Evolutionary conservation across 2,888 invertebrate species (phyloP), one percentile per base, ranked within the genome.

Genomic region (Beris chalybata): DNA sequence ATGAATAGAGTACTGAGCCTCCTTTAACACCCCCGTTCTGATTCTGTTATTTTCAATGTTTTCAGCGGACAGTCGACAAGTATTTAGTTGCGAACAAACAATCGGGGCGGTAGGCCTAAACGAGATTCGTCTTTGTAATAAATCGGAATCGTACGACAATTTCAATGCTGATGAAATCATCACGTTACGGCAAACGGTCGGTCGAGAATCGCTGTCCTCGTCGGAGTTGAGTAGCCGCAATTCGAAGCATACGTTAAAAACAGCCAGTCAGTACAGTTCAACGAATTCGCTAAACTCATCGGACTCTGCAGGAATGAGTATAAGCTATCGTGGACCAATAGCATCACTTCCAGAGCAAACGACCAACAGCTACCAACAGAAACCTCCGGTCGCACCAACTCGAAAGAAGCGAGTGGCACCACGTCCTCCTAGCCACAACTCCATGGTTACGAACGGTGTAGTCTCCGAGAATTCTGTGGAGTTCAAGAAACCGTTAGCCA

Each of bases 51-150:
- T 38, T 38, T 5, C 38, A 38, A 38, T 11, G 11, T 45, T 72
- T 72, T 5, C 69, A 80, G 80, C 76, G 73, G 80, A 81, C 72
- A 73, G 77, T 75, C 79, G 80, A 76, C 81, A 81, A 74, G 77
- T 78, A 66, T 81, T 79, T 70, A 77, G 76, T 73, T 78, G 76
- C 72, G 80, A 80, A 61, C 74, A 75, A 58, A 81, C 77, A 38
- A 81, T 81, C 65, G 81, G 81, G 52, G 76, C 79, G n/a, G 81
- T 81, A 48, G 81, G 81, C 13, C 75, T 81, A 7, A 80, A 78
- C 53, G 81, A 81, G 73, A 74, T 81, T 45, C 79, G 80, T 44
- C 69, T 81, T 66, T 80, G 80, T 73, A 77, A 77, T 75, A 80
- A 80, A 71, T 76, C 78, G 47, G 80, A 80, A 70, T 73, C 77